Percentiles rank a stretch among this genome's conserved stretches.
These are phyloP conservation scores for Portunus trituberculatus DNA, from an alignment of 1,140 invertebrate genomes.

Conservation along the genomic window DNA sequence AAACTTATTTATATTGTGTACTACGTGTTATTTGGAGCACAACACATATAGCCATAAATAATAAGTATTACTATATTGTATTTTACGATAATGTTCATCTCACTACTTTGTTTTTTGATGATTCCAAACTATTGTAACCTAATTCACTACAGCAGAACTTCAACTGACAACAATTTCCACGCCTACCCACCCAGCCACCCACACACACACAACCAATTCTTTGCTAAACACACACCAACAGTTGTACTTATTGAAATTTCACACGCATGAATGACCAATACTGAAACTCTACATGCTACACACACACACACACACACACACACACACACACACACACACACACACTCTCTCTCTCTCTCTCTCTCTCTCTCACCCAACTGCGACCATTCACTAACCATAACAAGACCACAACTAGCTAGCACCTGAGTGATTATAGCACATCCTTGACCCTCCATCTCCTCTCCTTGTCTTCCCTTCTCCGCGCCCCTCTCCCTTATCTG, in stretches of 20 bases:
- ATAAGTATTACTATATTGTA: no score
- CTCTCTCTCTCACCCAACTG: not conserved
- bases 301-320: not conserved
- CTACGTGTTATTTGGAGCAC: no score
- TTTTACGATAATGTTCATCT: no score
- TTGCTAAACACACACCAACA: not conserved
- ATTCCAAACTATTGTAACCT: no score
- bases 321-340: not conserved
- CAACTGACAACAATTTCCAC: not conserved
- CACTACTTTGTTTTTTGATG: no score
- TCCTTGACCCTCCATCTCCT: not conserved
- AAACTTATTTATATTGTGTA: no score
- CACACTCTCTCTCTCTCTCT: not conserved
- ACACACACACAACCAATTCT: slow-evolving; percentile 41
- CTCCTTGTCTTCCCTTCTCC: not conserved
- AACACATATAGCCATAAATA: no score
- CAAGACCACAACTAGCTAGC: not conserved
- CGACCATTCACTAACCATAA: not conserved
- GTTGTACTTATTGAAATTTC: not conserved
- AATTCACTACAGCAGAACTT: no score
- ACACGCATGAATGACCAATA: no score
- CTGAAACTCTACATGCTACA: no score
- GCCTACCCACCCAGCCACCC: not conserved
- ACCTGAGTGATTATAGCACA: not conserved
- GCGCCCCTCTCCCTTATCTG: not conserved